phyloP scores from a whole-genome alignment of 2,888 invertebrate species.

The Pachycephus smyrnensis region DNA sequence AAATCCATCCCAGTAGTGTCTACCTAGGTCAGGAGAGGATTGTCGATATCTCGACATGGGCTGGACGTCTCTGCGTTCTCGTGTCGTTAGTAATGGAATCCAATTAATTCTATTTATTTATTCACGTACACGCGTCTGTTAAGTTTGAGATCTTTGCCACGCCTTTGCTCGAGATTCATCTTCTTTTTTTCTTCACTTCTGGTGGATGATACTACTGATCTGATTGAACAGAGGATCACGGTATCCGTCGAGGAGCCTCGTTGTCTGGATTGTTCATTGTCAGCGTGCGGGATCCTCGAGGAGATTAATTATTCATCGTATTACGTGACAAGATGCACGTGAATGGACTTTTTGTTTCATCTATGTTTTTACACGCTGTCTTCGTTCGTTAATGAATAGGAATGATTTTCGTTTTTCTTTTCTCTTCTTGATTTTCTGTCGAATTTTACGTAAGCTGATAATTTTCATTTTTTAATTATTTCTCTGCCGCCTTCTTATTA shows the following conservation, averaged over 20 bases:
- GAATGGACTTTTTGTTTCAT: background rate
- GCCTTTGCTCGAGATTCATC: background rate
- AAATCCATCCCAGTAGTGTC: conserved; percentile 52
- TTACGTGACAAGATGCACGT: background rate
- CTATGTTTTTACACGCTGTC: background rate
- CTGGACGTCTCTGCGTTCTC: conserved; percentile 71
- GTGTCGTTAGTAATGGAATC: conserved; percentile 69
- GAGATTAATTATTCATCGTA: background rate
- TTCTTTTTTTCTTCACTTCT: background rate
- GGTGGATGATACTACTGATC: background rate
- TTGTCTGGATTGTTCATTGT: background rate
- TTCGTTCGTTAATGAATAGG: background rate
- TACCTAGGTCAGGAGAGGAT: conserved; percentile 52
- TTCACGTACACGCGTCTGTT: background rate
- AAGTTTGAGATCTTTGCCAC: background rate
- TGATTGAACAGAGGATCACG: background rate
- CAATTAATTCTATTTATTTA: background rate
- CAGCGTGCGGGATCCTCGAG: background rate
- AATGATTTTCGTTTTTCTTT: background rate
- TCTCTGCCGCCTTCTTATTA: background rate
- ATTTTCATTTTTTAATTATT: background rate
- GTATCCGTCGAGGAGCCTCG: background rate
- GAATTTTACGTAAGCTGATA: background rate
- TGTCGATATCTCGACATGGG: conserved; percentile 65
- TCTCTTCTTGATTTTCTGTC: background rate